Base-by-base conservation (phyloP, 2,113 vertebrate genomes). In the Cynocephalus volans region DNA sequence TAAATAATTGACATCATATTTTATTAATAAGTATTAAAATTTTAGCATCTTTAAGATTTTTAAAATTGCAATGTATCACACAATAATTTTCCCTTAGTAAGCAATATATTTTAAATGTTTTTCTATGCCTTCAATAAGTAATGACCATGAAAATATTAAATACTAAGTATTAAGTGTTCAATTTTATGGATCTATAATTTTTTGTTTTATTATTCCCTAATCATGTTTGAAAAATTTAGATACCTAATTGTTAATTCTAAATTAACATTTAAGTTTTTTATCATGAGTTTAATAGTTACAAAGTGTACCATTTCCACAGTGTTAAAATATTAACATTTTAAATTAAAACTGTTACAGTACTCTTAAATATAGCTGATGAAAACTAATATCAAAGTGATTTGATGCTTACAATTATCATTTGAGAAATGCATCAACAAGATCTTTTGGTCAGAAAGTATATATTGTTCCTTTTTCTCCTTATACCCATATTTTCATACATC, bases 301-400 rank as follows among this genome's bases (percentile, higher is more conserved):
- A 96, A 95, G 64, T 28, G n/a, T 95, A 45, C 23, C 69, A 90
- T 92, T 95, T 96, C 64, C 14, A 52, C 56, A 94, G 60, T 93
- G 64, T 86, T 96, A 89, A 95, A 95, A 96, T 89, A 58, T 75
- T 85, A 95, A 86, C n/a, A 85, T 73, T 95, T 96, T 90, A 90
- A 93, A 93, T 93, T 73, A 95, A 89, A 93, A 83, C 41, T 62
- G 3, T 67, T 90, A 80, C 13, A 82, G 31, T 82, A 8, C 50
- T 86, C 50, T 94, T 87, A 94, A 95, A 92, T 95, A 88, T 88
- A 80, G 58, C 72, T 93, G 65, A 64, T 82, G 14, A 10, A 92
- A 87, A 90, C 23, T 92, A 93, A 67, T 65, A 60, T 56, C 6
- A 80, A 11, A 70, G 48, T 41, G 24, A 94, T 88, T 90, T 84